phyloP scores from a whole-genome alignment of 2,797 vertebrate species.

The Apodemus agrarius region DNA sequence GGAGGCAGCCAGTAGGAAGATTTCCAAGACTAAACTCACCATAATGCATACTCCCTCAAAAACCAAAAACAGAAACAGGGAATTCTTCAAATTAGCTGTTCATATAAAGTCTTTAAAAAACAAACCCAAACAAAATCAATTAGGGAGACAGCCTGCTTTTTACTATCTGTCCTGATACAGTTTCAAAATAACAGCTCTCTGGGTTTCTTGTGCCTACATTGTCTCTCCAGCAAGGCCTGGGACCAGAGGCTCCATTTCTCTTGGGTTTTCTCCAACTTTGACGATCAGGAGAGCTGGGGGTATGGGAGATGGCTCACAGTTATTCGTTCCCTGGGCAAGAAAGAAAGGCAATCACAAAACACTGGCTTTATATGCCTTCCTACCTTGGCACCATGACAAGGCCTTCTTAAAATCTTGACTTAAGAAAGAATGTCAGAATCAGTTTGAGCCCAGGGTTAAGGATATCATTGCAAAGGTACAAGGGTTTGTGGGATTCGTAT shows the following conservation, averaged over 20 bases:
- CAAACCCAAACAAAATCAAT: background rate
- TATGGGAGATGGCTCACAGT: background rate
- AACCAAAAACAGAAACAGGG: background rate
- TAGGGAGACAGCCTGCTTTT: background rate
- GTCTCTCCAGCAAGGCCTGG: background rate
- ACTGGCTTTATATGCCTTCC: background rate
- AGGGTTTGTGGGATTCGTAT: rapidly evolving
- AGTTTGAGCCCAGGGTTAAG: background rate
- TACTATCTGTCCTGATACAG: background rate
- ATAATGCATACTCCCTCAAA: background rate
- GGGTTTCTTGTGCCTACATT: background rate
- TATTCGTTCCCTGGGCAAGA: background rate
- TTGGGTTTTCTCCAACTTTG: background rate
- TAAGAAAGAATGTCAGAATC: slow-evolving; percentile 8
- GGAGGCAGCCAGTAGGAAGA: background rate
- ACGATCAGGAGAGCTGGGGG: background rate
- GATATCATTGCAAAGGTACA: background rate
- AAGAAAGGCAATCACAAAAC: background rate
- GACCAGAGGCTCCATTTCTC: background rate
- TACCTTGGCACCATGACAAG: background rate
- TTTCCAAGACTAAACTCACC: background rate
- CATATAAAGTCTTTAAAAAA: background rate
- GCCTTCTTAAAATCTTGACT: background rate
- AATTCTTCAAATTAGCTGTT: background rate
- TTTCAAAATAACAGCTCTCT: background rate